Conservation (phyloP, 2,113 vertebrate species). For the Toxotes jaculatrix region DNA sequence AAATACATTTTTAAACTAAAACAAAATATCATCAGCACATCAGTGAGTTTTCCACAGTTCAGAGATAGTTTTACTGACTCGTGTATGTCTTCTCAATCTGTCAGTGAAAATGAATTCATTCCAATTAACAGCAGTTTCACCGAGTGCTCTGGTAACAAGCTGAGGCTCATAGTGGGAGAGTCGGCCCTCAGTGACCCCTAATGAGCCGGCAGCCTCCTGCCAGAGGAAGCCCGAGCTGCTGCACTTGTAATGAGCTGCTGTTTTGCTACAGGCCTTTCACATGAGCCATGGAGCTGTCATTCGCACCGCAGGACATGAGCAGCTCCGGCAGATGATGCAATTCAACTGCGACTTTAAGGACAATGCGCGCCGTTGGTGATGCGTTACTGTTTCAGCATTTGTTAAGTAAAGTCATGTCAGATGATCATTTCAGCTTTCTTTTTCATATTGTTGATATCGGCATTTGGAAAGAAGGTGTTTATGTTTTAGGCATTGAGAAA, state of each 20-base stretch:
- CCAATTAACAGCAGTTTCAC: constrained; percentile 53
- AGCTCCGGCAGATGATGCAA: constrained; percentile 52
- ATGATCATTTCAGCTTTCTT: background rate
- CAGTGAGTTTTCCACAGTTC: background rate
- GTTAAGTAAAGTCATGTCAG: background rate
- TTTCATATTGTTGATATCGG: background rate
- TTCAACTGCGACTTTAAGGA: constrained; percentile 53
- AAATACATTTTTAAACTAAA: background rate
- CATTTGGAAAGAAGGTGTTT: background rate
- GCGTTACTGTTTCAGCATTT: background rate
- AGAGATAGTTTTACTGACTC: background rate
- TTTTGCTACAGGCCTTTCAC: constrained; percentile 62
- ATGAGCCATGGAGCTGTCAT: constrained; percentile 74
- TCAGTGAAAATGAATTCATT: constrained; percentile 57
- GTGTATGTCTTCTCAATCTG: constrained; percentile 9
- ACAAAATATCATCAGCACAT: background rate
- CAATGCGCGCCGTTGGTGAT: constrained; percentile 33
- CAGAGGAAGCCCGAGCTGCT: constrained; percentile 57
- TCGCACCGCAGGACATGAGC: constrained; percentile 57
- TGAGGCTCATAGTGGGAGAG: constrained; percentile 49
- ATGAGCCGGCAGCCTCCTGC: constrained; percentile 67
- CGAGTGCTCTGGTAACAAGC: constrained; percentile 59
- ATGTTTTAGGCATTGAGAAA: background rate
- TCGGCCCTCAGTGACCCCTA: constrained; percentile 73
- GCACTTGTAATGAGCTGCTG: constrained; percentile 73